These are phyloP conservation scores for Hirtodrosophila histrioides DNA, from an alignment of 2,888 invertebrate genomes.

Conservation along the genomic window DNA sequence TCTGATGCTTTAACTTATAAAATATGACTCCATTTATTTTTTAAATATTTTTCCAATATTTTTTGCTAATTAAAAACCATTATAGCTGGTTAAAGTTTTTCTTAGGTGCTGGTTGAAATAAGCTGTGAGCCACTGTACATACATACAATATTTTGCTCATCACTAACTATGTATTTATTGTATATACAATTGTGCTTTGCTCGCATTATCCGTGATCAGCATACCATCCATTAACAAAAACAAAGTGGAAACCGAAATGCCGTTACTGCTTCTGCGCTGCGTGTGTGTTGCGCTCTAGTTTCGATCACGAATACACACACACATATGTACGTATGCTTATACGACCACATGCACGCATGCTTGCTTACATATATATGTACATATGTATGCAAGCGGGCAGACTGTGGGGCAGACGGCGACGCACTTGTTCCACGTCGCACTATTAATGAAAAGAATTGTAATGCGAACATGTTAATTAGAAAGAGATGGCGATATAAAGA, in stretches of 20 bases:
- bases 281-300: conserved; percentile 61
- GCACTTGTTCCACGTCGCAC: conserved; percentile 64
- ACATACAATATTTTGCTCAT: no score
- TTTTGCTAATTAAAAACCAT: no score
- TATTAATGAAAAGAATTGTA: conserved; percentile 77
- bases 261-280: conserved; percentile 60
- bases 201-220: conserved; percentile 14
- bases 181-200: neutral
- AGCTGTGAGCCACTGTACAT: no score
- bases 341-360: neutral
- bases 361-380: neutral
- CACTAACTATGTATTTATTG: no score
- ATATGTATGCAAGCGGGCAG: neutral
- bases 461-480: conserved; percentile 72
- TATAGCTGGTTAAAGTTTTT: no score
- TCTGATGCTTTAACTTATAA: no score
- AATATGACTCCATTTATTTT: no score
- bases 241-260: conserved; percentile 47
- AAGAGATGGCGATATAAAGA: conserved; percentile 21
- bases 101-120: no score
- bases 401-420: conserved; percentile 23
- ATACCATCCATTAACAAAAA: conserved; percentile 23
- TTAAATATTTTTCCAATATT: no score
- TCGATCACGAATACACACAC: conserved; percentile 42
- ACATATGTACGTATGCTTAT: conserved; percentile 6